Evolutionary conservation across 2,797 vertebrate species (phyloP).

Genomic region (Amniataba percoides): DNA sequence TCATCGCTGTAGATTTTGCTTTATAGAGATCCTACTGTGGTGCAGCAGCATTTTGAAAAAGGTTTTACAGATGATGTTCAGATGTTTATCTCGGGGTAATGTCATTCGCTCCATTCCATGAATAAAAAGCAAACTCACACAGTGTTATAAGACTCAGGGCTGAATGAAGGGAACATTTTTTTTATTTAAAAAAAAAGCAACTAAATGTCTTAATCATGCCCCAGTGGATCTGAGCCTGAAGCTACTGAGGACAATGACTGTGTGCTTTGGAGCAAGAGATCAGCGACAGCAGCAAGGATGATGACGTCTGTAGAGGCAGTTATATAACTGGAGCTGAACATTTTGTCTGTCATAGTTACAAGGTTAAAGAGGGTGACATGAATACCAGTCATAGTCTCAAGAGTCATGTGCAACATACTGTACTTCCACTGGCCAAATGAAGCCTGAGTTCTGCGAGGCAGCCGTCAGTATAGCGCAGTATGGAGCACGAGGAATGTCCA

Average conservation of each 20-base stretch:
- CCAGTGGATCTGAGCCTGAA: conserved; percentile 64
- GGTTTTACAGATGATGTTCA: conserved; percentile 19
- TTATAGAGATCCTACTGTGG: conserved; percentile 6
- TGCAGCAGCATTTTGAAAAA: conserved; percentile 8
- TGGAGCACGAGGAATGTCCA: conserved; percentile 4
- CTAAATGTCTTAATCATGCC: conserved; percentile 70
- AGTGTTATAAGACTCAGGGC: conserved; percentile 10
- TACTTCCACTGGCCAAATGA: conserved; percentile 58
- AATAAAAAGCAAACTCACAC: conserved; percentile 27
- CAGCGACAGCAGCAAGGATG: conserved; percentile 66
- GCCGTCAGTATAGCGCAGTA: not conserved
- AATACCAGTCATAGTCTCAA: conserved; percentile 80
- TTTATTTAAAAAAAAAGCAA: conserved; percentile 26
- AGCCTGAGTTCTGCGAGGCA: conserved; percentile 34
- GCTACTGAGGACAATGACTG: conserved; percentile 71
- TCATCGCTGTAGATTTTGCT: not conserved
- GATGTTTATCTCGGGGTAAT: conserved; percentile 5
- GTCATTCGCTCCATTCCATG: conserved; percentile 21
- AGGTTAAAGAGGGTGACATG: conserved; percentile 82
- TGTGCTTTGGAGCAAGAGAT: conserved; percentile 75
- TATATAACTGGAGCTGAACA: conserved; percentile 85
- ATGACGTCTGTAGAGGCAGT: conserved; percentile 79
- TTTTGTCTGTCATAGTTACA: conserved; percentile 83
- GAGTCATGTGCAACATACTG: conserved; percentile 79
- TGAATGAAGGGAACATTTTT: conserved; percentile 15